Evolutionary conservation across 2,113 vertebrate species (phyloP).

Genomic region (Brachirus orientalis): DNA sequence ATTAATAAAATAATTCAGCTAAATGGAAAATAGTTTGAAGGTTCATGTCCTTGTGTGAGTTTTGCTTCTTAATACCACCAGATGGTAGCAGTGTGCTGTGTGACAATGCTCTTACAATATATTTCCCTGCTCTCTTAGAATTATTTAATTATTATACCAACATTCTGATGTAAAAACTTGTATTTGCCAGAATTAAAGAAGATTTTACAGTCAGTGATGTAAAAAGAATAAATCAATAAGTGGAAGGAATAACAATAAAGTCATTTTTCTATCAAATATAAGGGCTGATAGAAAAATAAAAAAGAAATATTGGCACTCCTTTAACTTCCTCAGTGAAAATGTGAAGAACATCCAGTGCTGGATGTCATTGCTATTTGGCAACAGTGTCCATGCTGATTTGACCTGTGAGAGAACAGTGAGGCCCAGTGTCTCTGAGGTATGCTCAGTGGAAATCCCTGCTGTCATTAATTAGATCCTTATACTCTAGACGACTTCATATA

Average conservation of each 20-base stretch:
- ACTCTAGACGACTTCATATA: constrained; percentile 62
- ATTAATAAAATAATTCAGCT: not conserved
- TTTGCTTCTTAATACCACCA: constrained; percentile 47
- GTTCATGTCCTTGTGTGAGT: not conserved
- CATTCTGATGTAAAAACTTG: too few species aligned
- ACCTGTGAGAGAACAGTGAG: constrained; percentile 56
- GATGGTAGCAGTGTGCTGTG: constrained; percentile 56
- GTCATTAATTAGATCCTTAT: constrained; percentile 64
- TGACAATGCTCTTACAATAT: too few species aligned
- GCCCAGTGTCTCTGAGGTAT: constrained; percentile 43
- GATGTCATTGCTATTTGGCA: constrained; percentile 45
- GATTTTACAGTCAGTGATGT: too few species aligned
- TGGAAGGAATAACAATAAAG: too few species aligned
- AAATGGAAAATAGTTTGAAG: not conserved
- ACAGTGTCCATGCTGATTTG: constrained; percentile 48
- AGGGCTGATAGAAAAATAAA: too few species aligned
- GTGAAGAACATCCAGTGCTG: constrained; percentile 16
- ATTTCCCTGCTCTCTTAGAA: too few species aligned
- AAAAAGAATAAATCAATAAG: too few species aligned
- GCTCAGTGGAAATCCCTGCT: constrained; percentile 59
- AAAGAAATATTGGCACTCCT: not conserved
- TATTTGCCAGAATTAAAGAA: too few species aligned
- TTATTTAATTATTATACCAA: too few species aligned
- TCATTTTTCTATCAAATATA: too few species aligned
- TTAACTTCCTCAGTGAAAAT: constrained; percentile 14